Evolutionary conservation across 2,888 invertebrate species (phyloP).

Genomic region (Aethes cnicana): DNA sequence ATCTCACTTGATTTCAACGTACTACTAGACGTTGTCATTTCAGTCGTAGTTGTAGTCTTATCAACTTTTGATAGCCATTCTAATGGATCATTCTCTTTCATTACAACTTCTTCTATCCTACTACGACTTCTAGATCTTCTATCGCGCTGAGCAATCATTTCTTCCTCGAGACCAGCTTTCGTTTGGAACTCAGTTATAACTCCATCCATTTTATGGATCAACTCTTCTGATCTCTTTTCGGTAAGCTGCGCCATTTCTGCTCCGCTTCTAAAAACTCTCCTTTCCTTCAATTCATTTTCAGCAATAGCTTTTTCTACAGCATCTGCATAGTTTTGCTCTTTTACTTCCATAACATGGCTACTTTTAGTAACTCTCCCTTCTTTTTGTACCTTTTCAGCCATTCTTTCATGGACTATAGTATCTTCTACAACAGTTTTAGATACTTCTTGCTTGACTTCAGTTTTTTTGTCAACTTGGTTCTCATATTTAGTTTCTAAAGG

Average conservation of each 20-base stretch:
- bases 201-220: constrained; percentile 65
- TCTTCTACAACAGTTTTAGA: constrained; percentile 4
- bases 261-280: constrained; percentile 49
- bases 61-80: constrained; percentile 58
- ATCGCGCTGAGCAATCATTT: constrained; percentile 33
- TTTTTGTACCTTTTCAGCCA: constrained; percentile 15
- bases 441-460: background rate
- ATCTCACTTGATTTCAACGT: constrained; percentile 3
- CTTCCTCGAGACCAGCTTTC: constrained; percentile 53
- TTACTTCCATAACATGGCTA: background rate
- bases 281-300: constrained; percentile 31
- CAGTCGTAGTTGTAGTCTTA: constrained; percentile 40
- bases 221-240: constrained; percentile 61
- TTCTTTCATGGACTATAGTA: constrained; percentile 4
- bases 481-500: constrained; percentile 18
- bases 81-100: constrained; percentile 51
- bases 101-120: constrained; percentile 54
- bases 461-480: constrained; percentile 2
- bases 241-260: constrained; percentile 67
- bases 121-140: constrained; percentile 59
- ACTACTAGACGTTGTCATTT: constrained; percentile 37
- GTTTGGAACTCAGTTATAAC: constrained; percentile 69
- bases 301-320: background rate
- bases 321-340: constrained; percentile 3
- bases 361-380: constrained; percentile 27